Evolutionary conservation across 2,113 vertebrate species (phyloP).

Genomic region (Phaetusa simplex): DNA sequence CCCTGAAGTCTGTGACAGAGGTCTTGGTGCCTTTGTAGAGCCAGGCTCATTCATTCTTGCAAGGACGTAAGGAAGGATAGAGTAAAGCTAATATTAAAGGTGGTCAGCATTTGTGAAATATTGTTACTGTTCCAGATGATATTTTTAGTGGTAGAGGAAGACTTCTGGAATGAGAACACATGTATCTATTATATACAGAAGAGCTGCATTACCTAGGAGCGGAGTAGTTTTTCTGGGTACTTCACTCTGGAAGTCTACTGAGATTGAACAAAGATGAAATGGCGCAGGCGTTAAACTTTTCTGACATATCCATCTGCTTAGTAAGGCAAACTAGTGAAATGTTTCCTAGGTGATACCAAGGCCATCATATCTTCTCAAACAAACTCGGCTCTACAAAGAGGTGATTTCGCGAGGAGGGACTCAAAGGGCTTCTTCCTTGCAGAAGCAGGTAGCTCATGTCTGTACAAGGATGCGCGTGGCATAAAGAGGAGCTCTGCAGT

Average conservation of each 20-base stretch:
- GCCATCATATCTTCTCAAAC: not conserved
- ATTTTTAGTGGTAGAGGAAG: not conserved
- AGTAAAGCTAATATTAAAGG: not conserved
- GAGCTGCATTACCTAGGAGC: not conserved
- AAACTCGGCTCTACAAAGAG: not conserved
- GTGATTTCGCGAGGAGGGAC: not conserved
- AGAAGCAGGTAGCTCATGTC: not conserved
- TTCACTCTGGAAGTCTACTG: not conserved
- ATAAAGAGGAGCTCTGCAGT: not conserved
- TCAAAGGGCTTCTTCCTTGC: not conserved
- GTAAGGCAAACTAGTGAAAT: not conserved
- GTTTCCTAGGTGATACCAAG: not conserved
- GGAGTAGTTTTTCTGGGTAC: not conserved
- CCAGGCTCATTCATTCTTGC: fast-evolving
- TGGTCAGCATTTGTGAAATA: not conserved
- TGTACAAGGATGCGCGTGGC: not conserved
- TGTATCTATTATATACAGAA: not conserved
- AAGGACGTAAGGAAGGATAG: not conserved
- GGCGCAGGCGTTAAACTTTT: not conserved
- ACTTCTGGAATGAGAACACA: not conserved
- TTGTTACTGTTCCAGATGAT: not conserved
- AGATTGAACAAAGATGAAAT: not conserved
- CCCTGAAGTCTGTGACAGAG: not conserved
- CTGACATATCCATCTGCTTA: not conserved
- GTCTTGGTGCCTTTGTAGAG: not conserved